Conservation (phyloP, 2,113 vertebrate genomes). For the Rhinoderma darwinii region DNA sequence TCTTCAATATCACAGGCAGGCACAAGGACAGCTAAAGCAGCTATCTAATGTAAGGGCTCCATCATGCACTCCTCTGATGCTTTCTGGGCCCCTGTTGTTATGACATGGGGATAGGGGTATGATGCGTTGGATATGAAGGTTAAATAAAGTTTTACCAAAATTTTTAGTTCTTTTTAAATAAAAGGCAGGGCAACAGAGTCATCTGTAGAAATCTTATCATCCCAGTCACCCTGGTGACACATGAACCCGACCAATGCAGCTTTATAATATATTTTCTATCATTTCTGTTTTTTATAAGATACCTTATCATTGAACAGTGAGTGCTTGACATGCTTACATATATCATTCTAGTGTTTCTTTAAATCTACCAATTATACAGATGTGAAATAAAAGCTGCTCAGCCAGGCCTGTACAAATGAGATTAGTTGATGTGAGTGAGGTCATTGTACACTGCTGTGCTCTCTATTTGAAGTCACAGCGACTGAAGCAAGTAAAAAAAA, state of each 20-base stretch:
- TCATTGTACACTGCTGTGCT: constrained; percentile 20
- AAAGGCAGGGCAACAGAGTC: neutral
- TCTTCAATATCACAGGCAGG: too few species aligned
- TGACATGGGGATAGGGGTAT: too few species aligned
- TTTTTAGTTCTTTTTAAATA: neutral
- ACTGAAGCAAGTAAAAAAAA: constrained; percentile 5
- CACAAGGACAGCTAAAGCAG: too few species aligned
- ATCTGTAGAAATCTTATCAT: neutral
- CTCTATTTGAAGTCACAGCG: constrained; percentile 11
- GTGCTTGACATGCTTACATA: neutral
- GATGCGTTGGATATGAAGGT: neutral
- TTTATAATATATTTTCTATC: neutral
- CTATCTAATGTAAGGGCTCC: too few species aligned
- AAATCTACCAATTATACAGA: constrained; percentile 5
- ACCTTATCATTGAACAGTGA: neutral
- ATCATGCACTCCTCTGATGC: too few species aligned
- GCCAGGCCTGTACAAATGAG: constrained; percentile 42
- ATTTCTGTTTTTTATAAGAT: neutral
- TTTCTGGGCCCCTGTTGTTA: too few species aligned
- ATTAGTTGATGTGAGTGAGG: constrained; percentile 20
- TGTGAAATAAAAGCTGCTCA: constrained; percentile 23
- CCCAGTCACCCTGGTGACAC: neutral
- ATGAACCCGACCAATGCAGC: neutral
- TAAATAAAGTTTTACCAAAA: too few species aligned
- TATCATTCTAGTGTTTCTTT: neutral